Conservation (phyloP, 2,797 vertebrate species). For the Salarias fasciatus region DNA sequence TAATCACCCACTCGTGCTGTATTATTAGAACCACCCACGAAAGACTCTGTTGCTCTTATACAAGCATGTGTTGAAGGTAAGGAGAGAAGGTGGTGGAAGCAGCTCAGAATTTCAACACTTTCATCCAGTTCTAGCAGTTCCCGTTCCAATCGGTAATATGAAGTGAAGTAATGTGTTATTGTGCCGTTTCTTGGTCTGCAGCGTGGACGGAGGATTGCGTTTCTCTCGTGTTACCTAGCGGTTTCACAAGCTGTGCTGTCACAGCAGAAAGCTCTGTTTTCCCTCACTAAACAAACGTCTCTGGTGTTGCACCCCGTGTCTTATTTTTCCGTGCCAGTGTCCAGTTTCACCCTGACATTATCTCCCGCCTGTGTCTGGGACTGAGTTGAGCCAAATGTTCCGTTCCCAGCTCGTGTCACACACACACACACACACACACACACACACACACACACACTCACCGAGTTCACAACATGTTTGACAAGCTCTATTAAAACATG, state of each 20-base stretch:
- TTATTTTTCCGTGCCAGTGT: slow-evolving; percentile 65
- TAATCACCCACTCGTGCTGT: slow-evolving; percentile 20
- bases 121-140: not conserved
- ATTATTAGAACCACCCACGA: slow-evolving; percentile 40
- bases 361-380: slow-evolving; percentile 49
- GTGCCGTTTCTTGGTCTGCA: not conserved
- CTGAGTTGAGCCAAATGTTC: slow-evolving; percentile 57
- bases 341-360: slow-evolving; percentile 61
- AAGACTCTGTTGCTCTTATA: slow-evolving; percentile 19
- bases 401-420: slow-evolving; percentile 42
- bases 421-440: no score
- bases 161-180: no score
- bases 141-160: not conserved
- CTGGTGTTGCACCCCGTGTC: slow-evolving; percentile 41
- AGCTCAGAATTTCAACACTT: slow-evolving; percentile 1
- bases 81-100: slow-evolving; percentile 1
- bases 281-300: slow-evolving; percentile 28
- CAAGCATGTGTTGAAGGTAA: slow-evolving; percentile 1
- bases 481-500: not conserved
- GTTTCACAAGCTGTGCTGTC: slow-evolving; percentile 1
- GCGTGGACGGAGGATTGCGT: not conserved
- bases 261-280: slow-evolving; percentile 25
- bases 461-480: slow-evolving; percentile 25
- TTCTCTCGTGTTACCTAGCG: slow-evolving; percentile 4
- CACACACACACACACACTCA: no score